These are phyloP conservation scores for Mystacornis crossleyi DNA, from an alignment of 2,113 vertebrate genomes.

Conservation along the genomic window DNA sequence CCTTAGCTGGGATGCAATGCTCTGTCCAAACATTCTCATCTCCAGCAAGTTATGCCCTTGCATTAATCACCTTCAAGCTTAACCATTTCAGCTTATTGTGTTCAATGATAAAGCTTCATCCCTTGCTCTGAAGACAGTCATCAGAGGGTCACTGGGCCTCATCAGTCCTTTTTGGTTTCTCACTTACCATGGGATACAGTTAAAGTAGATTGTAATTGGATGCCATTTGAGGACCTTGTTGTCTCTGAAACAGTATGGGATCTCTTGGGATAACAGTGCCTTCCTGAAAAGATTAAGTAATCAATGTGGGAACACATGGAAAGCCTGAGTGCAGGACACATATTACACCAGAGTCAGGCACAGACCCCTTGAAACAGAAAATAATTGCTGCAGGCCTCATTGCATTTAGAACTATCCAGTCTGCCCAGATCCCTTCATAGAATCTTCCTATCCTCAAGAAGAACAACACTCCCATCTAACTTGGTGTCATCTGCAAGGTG, in stretches of 20 bases:
- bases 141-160: background rate
- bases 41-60: background rate
- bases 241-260: background rate
- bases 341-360: background rate
- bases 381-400: background rate
- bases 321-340: background rate
- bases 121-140: background rate
- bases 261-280: background rate
- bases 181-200: background rate
- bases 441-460: background rate
- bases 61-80: background rate
- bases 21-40: background rate
- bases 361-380: background rate
- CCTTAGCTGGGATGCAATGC: background rate
- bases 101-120: background rate
- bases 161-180: background rate
- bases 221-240: background rate
- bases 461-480: rapidly evolving
- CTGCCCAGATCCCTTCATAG: background rate
- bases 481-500: background rate
- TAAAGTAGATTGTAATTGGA: background rate
- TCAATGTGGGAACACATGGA: background rate
- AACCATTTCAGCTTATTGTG: background rate
- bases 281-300: background rate
- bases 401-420: background rate